phyloP scores from a whole-genome alignment of 2,888 invertebrate genomes.

The Athetis lepigone region DNA sequence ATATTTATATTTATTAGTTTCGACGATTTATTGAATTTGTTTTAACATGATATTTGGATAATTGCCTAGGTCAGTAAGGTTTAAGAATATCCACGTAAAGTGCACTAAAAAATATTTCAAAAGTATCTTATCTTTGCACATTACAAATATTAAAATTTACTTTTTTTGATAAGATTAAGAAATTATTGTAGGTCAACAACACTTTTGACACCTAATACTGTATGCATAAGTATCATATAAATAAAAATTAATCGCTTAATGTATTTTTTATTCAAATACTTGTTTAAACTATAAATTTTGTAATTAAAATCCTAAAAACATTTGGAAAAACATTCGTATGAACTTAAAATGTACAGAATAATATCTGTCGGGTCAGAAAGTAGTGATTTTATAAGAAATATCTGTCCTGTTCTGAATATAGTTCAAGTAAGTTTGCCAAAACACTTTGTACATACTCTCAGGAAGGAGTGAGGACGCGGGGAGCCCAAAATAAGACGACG shows the following conservation, averaged over 20 bases:
- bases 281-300: no score
- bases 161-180: slow-evolving; percentile 34
- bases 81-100: background rate
- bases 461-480: background rate
- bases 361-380: no score
- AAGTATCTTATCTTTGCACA: slow-evolving; percentile 3
- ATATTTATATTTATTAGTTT: slow-evolving; percentile 16
- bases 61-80: background rate
- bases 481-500: slow-evolving; percentile 37
- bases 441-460: slow-evolving; percentile 7
- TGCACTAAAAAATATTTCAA: slow-evolving; percentile 1
- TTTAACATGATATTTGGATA: background rate
- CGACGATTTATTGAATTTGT: slow-evolving; percentile 24
- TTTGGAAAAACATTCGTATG: no score
- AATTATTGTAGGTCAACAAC: slow-evolving; percentile 14
- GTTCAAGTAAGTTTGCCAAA: background rate
- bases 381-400: no score
- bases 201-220: background rate
- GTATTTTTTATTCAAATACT: no score
- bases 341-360: no score
- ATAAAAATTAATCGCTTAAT: no score
- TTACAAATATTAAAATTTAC: slow-evolving; percentile 29
- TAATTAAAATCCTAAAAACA: no score
- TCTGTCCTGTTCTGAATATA: no score
- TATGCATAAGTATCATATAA: no score